These are phyloP conservation scores for Caenorhabditis angaria DNA, from an alignment of 2,888 invertebrate species.

Conservation along the genomic window DNA sequence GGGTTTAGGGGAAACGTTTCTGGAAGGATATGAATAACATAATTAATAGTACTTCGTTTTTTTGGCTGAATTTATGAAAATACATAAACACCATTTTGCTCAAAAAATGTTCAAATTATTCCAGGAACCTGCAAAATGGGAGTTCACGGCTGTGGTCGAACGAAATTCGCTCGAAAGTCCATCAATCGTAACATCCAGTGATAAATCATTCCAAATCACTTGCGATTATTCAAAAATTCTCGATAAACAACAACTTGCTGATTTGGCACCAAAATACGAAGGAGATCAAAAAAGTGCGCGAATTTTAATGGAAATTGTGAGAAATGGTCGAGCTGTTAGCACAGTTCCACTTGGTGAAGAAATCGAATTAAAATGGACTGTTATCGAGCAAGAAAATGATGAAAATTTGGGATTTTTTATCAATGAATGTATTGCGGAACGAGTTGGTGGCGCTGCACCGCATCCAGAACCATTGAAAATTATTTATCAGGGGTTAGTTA, in stretches of 20 bases:
- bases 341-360: slow-evolving; percentile 65
- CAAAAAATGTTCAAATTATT: too few species aligned
- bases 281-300: slow-evolving; percentile 48
- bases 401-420: slow-evolving; percentile 65
- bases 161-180: slow-evolving; percentile 63
- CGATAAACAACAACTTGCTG: slow-evolving; percentile 38
- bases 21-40: too few species aligned
- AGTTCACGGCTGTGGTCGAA: slow-evolving; percentile 69
- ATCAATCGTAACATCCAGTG: slow-evolving; percentile 66
- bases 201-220: slow-evolving; percentile 70
- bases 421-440: slow-evolving; percentile 68
- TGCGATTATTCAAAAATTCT: slow-evolving; percentile 67
- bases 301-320: slow-evolving; percentile 64
- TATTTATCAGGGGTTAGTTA: slow-evolving; percentile 64
- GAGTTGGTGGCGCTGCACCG: slow-evolving; percentile 68
- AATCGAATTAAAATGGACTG: slow-evolving; percentile 62
- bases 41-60: too few species aligned
- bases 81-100: neutral
- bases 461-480: slow-evolving; percentile 66
- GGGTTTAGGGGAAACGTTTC: neutral
- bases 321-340: slow-evolving; percentile 61
- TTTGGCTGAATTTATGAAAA: too few species aligned
- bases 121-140: slow-evolving; percentile 63
- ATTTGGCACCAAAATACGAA: slow-evolving; percentile 34
- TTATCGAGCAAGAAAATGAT: slow-evolving; percentile 36